Evolutionary conservation across 2,113 vertebrate species (phyloP), one percentile per base, ranked within the genome.

Genomic region (Brachyhypopomus occidentalis): DNA sequence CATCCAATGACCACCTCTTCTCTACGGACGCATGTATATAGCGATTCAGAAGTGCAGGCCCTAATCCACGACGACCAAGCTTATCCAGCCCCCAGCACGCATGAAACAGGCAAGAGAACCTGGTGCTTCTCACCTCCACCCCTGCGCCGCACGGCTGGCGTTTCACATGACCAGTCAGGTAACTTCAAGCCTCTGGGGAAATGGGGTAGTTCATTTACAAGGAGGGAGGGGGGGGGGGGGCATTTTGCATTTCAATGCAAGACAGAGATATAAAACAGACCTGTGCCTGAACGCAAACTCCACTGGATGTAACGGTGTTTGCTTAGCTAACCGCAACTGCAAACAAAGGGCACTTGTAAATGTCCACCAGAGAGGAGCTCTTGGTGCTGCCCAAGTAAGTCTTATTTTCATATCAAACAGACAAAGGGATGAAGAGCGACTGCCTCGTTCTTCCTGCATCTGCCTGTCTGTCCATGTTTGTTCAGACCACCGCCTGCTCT

Each of bases 171-270:
- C 45, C 45, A 12, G 11, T 14, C 12, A 9, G 45, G 3, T 27
- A 16, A 25, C 4, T 20, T 16, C 30, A 19, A 7, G 58, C 27
- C 41, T 41, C 41, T 41, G 41, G 41, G 9, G 5, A 22, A 8
- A 9, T 9, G 1, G 17, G 11, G 5, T 17, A 56, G 5, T 0
- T 58, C 2, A 52, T 17, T 23, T 17, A n/a, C 9, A 6, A 20
- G 19, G 2, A 16, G 25, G 45, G 5, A 9, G 14, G 58, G n/a
- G n/a, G n/a, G n/a, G n/a, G 30, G 2, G 30, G 30, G 30, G 30
- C 30, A 30, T 1, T 59, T 76, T 41, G 74, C 58, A 76, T 62
- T 62, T 36, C 58, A 76, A 17, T 41, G 66, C 45, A 41, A 41
- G 66, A n/a, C 34, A 9, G 9, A 20, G 63, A 22, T 70, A 6